Percentiles rank a stretch among this genome's conserved stretches.
phyloP scores from a whole-genome alignment of 2,797 vertebrate genomes.

The Neosalanx taihuensis region DNA sequence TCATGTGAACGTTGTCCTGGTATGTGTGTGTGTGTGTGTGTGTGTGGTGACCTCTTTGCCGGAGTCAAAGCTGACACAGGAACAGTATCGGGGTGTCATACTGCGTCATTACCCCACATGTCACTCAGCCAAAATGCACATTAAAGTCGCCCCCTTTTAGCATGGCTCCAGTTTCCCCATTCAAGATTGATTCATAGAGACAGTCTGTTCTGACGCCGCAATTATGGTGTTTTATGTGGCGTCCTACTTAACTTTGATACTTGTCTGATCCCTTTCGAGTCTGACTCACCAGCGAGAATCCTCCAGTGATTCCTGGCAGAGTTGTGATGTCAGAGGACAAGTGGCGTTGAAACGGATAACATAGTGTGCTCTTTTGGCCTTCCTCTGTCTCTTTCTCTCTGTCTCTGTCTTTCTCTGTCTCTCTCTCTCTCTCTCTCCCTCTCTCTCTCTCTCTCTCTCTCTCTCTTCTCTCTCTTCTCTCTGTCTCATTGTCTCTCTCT shows the following conservation, averaged over 20 bases:
- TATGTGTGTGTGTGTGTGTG: neutral
- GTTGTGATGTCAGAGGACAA: neutral
- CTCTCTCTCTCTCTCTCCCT: neutral
- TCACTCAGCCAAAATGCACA: neutral
- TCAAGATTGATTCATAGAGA: neutral
- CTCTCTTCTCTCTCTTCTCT: neutral
- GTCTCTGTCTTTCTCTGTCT: neutral
- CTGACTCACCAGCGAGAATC: neutral
- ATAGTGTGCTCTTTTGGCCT: conserved; percentile 1
- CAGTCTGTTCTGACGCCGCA: neutral
- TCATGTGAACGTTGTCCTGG: neutral
- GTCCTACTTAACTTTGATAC: conserved; percentile 33
- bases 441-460: neutral
- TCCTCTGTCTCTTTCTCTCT: neutral
- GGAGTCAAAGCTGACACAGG: no score
- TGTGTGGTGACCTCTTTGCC: neutral
- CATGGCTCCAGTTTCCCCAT: neutral
- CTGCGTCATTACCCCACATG: neutral
- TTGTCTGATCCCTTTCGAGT: conserved; percentile 16
- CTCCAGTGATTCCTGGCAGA: conserved; percentile 25
- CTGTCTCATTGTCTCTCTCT: neutral
- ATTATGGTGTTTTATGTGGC: conserved; percentile 17
- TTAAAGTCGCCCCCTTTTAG: neutral
- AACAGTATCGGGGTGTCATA: neutral
- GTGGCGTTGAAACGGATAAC: conserved; percentile 1